These are phyloP conservation scores for Lonchura striata DNA, from an alignment of 2,113 vertebrate species.

Conservation along the genomic window DNA sequence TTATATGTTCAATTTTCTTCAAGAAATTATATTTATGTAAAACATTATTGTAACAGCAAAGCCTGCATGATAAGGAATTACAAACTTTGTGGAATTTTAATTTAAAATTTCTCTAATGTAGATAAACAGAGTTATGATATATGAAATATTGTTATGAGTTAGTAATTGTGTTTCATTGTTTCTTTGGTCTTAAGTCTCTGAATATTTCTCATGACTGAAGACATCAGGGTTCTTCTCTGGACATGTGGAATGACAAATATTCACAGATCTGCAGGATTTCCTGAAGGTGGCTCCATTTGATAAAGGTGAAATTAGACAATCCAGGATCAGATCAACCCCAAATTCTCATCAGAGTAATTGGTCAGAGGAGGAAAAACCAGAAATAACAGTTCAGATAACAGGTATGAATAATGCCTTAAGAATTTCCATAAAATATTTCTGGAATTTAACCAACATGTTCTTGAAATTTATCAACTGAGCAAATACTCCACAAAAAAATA, in stretches of 20 bases:
- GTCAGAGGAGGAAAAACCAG: background rate
- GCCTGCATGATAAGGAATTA: background rate
- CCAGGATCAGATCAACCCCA: background rate
- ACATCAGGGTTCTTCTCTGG: background rate
- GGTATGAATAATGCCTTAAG: background rate
- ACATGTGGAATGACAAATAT: background rate
- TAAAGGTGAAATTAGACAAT: slow-evolving; percentile 37
- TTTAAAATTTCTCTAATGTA: background rate
- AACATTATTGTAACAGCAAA: background rate
- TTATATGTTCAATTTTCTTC: background rate
- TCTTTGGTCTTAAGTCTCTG: background rate
- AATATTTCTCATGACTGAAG: background rate
- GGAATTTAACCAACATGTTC: background rate
- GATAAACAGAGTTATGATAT: background rate
- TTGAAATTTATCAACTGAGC: background rate
- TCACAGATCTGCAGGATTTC: background rate
- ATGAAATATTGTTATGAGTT: background rate
- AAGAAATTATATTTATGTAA: background rate
- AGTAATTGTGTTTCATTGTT: background rate
- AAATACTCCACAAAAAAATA: background rate
- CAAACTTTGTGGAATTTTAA: background rate
- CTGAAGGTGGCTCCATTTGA: slow-evolving; percentile 62
- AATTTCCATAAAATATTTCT: background rate
- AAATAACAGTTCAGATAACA: background rate
- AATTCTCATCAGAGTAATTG: background rate